Conservation (phyloP, 2,797 vertebrate genomes). For the Aselliscus stoliczkanus region DNA sequence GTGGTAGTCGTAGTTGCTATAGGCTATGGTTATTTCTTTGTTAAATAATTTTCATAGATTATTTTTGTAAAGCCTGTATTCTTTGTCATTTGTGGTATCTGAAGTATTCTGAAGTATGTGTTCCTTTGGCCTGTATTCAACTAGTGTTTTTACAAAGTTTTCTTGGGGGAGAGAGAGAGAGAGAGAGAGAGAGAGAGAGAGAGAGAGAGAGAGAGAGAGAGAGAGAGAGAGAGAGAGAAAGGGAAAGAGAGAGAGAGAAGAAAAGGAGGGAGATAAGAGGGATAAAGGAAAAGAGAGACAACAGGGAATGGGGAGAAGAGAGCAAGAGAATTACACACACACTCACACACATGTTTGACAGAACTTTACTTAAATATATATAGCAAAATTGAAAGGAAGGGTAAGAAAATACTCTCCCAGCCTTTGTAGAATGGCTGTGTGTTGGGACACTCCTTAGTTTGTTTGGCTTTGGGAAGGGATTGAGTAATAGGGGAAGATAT, state of each 20-base stretch:
- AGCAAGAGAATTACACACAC: not conserved
- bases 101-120: not conserved
- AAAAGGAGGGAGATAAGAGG: too few species aligned
- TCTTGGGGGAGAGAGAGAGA: not conserved
- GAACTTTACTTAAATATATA: not conserved
- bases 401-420: not conserved
- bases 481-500: not conserved
- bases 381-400: not conserved
- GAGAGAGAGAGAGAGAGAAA: not conserved
- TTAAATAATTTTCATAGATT: not conserved
- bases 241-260: not conserved
- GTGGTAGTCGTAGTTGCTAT: too few species aligned
- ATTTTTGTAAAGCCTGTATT: not conserved
- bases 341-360: not conserved
- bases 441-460: not conserved
- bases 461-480: not conserved
- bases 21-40: not conserved
- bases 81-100: not conserved
- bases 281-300: too few species aligned
- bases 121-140: not conserved
- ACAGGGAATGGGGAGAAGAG: rapidly evolving
- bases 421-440: not conserved
- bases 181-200: not conserved
- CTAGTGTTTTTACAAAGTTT: not conserved
- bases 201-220: not conserved